phyloP scores from a whole-genome alignment of 2,113 vertebrate species.

The Trinectes maculatus region DNA sequence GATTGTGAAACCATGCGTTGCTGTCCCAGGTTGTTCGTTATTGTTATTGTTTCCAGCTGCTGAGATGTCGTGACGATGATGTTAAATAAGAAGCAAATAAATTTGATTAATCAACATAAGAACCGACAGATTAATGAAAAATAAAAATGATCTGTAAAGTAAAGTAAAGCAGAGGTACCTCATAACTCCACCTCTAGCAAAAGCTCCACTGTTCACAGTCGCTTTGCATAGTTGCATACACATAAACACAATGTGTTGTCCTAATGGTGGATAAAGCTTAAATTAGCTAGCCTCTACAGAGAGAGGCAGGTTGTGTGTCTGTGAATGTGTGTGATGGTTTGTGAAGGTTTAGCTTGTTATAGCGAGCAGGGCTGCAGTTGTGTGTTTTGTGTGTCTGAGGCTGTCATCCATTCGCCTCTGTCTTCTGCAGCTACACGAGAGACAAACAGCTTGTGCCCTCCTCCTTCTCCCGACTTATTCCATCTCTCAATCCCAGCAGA shows the following conservation, averaged over 20 bases:
- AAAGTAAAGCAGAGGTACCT: no score
- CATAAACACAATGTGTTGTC: not conserved
- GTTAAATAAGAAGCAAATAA: not conserved
- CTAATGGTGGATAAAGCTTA: constrained; percentile 10
- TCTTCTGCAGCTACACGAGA: constrained; percentile 68
- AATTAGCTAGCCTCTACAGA: constrained; percentile 14
- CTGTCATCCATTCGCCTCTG: constrained; percentile 64
- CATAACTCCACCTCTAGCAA: no score
- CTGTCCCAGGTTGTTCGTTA: no score
- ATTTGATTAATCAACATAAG: not conserved
- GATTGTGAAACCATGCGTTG: no score
- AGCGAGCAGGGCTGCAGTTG: constrained; percentile 7
- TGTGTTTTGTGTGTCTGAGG: constrained; percentile 38
- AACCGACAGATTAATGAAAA: not conserved
- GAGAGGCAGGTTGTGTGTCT: constrained; percentile 11
- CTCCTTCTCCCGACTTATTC: constrained; percentile 34
- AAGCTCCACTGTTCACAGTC: no score
- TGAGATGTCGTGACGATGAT: not conserved
- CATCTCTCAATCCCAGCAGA: constrained; percentile 48
- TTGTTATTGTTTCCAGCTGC: no score
- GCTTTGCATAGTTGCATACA: not conserved
- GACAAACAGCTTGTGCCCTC: constrained; percentile 48
- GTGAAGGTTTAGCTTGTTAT: constrained; percentile 41
- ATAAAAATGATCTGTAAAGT: no score
- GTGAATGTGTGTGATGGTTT: constrained; percentile 7